Base-by-base conservation (phyloP, 2,888 invertebrate species). In the Pterostichus madidus region DNA sequence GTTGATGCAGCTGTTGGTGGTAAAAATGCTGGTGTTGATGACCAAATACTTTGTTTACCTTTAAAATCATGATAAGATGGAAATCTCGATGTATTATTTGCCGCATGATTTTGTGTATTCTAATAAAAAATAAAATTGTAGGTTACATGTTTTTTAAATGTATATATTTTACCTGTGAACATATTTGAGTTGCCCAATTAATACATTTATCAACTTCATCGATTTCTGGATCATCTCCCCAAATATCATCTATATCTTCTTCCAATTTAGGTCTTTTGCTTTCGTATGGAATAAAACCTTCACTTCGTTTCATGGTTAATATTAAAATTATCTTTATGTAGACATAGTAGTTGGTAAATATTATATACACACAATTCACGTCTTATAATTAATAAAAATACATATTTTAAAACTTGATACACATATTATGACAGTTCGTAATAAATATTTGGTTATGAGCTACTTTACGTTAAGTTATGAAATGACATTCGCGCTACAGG, bases 181-280 rank as follows among this genome's bases (percentile, higher is more conserved):
- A 85, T 83, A 86, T 85, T 86, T 89, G 89, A 77, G 88, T 86
- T 31, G 89, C 89, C 75, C 86, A 76, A 84, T 86, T 82, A 79
- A 89, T 86, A 83, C 87, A 88, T 83, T 88, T 87, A 77, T 89
- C 88, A 11, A 89, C 84, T 53, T 87, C 87, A 82, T 86, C 86
- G 44, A 85, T 86, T 84, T 88, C 88, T 13, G 87, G 85, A 84
- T 88, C 88, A 35, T 87, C 88, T 17, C 86, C 88, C 88, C 88
- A 88, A 61, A 87, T 83, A 61, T 87, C 87, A 71, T 87, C 86
- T 44, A 85, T 83, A 64, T 85, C 86, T 52, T 86, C 84, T 35
- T 87, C 86, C 64, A 86, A 73, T 86, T 87, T 88, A 39, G 84
- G 85, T 84, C 87, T 87, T 83, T 87, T 88, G 39, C 59, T 56